These are phyloP conservation scores for Macheiramphus alcinus DNA, from an alignment of 2,113 vertebrate genomes.

Conservation along the genomic window DNA sequence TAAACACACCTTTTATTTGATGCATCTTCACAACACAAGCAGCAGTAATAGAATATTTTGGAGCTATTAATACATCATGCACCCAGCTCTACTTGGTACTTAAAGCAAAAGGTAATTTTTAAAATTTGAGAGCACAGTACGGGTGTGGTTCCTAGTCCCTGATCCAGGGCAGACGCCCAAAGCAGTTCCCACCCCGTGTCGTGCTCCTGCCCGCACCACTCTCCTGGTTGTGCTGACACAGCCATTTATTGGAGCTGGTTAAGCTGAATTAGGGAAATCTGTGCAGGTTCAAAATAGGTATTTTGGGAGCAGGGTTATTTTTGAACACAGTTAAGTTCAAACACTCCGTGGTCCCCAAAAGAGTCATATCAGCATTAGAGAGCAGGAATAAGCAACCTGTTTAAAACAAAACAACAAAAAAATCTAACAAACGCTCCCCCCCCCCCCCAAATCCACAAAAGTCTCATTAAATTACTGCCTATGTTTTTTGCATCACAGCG, in stretches of 20 bases:
- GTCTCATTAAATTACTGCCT: neutral
- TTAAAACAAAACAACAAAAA: neutral
- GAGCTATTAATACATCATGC: neutral
- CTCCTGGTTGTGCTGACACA: neutral
- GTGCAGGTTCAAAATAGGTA: neutral
- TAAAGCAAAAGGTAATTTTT: neutral
- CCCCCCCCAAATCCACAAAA: neutral
- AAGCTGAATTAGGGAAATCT: neutral
- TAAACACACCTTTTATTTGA: neutral
- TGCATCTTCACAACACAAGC: neutral
- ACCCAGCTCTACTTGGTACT: neutral
- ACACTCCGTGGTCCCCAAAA: fast-evolving
- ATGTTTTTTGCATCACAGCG: neutral
- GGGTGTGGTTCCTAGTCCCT: neutral
- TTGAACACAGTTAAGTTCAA: neutral
- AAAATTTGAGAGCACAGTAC: fast-evolving
- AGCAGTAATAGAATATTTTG: neutral
- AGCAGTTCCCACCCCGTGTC: neutral
- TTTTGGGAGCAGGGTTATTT: neutral
- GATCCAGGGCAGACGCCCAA: neutral
- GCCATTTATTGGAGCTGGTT: neutral
- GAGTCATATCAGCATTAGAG: neutral
- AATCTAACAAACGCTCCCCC: fast-evolving
- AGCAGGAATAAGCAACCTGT: neutral
- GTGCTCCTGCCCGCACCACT: neutral